Evolutionary conservation across 2,113 vertebrate genomes (phyloP), one percentile per base, ranked within the genome.

Genomic region (Microtus montanus): DNA sequence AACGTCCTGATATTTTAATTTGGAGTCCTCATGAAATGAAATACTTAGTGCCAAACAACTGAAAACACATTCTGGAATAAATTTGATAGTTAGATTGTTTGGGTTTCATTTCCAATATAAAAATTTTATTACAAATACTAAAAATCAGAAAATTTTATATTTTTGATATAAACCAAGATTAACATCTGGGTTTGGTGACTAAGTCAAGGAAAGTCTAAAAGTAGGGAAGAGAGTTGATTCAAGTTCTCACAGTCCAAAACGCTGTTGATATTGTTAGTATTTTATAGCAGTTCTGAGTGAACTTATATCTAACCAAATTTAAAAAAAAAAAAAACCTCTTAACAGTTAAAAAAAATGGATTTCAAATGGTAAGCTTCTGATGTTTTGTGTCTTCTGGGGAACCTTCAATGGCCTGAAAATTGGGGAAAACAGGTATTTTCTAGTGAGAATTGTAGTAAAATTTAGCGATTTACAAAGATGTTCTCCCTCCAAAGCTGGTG

Each of bases 291-390:
- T 77, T n/a, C 63, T 52, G 47, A 83, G 41, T 38, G 74, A 96
- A 87, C 47, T 80, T 94, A 63, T 87, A 35, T 95, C 87, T 90
- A 73, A 87, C 89, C 64, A 96, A 96, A 91, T 41, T 95, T 41
- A n/a, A n/a, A n/a, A n/a, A n/a, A 86, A 93, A 94, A 96, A 96
- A 9, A 80, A 54, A 4, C 0, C 61, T 94, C 49, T 88, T 95
- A 92, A 89, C 86, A 74, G 64, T 66, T 95, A 91, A 93, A 87
- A 91, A 74, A 93, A 91, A 93, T 92, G 44, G 91, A 66, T 61
- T 95, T 66, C 64, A 90, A 95, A 93, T 90, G 90, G 88, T 49
- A 93, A 91, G 6, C 24, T 66, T 92, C 41, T 15, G 66, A 38
- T 82, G 35, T 68, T 66, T 52, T 64, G 70, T 30, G 1, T 22